Conservation (phyloP, 2,113 vertebrate species). For the Garra rufa region DNA sequence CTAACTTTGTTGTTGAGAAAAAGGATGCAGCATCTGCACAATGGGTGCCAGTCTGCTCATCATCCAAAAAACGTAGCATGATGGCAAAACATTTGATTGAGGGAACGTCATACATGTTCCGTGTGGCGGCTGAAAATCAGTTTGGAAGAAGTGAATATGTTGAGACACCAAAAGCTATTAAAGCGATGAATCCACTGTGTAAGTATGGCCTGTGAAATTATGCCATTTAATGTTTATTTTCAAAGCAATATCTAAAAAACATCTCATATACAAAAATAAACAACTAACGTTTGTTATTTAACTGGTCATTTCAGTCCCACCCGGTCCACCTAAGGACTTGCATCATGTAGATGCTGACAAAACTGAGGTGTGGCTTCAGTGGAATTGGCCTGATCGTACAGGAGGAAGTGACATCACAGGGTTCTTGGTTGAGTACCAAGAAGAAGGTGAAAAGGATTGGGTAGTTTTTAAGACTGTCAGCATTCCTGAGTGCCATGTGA, state of each 20-base stretch:
- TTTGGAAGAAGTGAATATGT: conserved; percentile 92
- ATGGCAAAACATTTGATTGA: conserved; percentile 91
- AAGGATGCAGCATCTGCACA: conserved; percentile 88
- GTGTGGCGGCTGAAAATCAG: conserved; percentile 96
- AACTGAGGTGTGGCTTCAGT: conserved; percentile 94
- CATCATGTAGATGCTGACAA: conserved; percentile 95
- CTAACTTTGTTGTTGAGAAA: conserved; percentile 97
- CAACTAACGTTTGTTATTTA: neutral
- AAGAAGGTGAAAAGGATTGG: conserved; percentile 92
- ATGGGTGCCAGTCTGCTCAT: conserved; percentile 92
- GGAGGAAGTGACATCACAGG: conserved; percentile 97
- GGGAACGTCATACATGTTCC: conserved; percentile 90
- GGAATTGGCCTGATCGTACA: conserved; percentile 96
- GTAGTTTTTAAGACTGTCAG: conserved; percentile 92
- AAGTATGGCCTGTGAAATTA: conserved; percentile 70
- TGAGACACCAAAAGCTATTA: conserved; percentile 88
- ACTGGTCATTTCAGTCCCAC: conserved; percentile 84
- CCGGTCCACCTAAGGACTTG: conserved; percentile 95
- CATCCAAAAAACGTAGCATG: conserved; percentile 95
- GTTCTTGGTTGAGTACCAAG: conserved; percentile 96
- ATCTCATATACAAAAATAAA: neutral
- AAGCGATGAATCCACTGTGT: conserved; percentile 95
- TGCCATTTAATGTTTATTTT: neutral
- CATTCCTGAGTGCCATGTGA: conserved; percentile 92
- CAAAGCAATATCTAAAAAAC: neutral